Percentiles rank a stretch among this genome's conserved stretches.
Conservation (phyloP, 2,888 invertebrate genomes). For the Drosophila acutilabella region DNA sequence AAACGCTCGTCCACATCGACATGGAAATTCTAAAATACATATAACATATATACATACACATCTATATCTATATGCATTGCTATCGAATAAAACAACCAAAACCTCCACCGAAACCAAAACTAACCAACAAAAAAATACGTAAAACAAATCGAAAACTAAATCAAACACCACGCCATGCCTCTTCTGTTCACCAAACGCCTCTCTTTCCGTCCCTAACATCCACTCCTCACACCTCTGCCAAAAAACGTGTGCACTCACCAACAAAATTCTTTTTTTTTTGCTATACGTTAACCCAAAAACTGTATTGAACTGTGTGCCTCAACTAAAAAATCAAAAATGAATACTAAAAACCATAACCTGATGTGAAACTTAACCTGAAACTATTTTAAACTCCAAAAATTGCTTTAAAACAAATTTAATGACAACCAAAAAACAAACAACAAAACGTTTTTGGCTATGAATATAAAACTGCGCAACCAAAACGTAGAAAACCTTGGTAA, state of each 20-base stretch:
- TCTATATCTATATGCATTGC: slow-evolving; percentile 54
- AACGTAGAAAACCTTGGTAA: slow-evolving; percentile 84
- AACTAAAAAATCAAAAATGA: slow-evolving; percentile 31
- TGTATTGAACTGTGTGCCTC: slow-evolving; percentile 62
- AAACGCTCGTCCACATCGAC: slow-evolving; percentile 82
- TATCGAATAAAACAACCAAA: slow-evolving; percentile 47
- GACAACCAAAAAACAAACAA: slow-evolving; percentile 55
- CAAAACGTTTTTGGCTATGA: slow-evolving; percentile 56
- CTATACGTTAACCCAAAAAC: slow-evolving; percentile 41
- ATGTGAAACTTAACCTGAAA: slow-evolving; percentile 62
- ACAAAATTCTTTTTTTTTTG: slow-evolving; percentile 48
- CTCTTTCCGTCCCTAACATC: slow-evolving; percentile 9
- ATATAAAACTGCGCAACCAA: slow-evolving; percentile 54
- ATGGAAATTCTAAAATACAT: slow-evolving; percentile 69
- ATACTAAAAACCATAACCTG: slow-evolving; percentile 51
- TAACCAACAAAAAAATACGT: slow-evolving; percentile 46
- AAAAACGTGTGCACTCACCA: slow-evolving; percentile 61
- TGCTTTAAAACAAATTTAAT: slow-evolving; percentile 66
- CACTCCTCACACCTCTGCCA: slow-evolving; percentile 18
- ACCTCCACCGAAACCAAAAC: slow-evolving; percentile 51
- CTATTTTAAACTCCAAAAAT: slow-evolving; percentile 59
- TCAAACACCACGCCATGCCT: slow-evolving; percentile 53
- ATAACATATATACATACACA: slow-evolving; percentile 52
- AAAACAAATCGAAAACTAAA: slow-evolving; percentile 44
- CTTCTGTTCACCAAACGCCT: slow-evolving; percentile 39